Evolutionary conservation across 2,888 invertebrate species (phyloP).

Genomic region (Drosophila dives): DNA sequence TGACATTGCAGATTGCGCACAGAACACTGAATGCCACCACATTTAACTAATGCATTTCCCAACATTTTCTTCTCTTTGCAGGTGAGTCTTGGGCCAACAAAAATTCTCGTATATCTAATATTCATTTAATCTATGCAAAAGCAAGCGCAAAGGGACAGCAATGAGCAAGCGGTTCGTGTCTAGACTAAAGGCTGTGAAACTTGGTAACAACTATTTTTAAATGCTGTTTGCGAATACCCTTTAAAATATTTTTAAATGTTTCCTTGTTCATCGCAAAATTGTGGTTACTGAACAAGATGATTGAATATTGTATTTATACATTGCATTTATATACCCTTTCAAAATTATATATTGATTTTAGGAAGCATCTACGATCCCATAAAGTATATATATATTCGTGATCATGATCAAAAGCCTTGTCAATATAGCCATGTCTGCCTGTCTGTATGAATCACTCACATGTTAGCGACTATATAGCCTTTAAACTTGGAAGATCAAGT

Average conservation of each 20-base stretch:
- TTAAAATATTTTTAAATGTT: neutral
- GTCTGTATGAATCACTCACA: no score
- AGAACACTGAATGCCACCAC: neutral
- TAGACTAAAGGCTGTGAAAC: conserved; percentile 11
- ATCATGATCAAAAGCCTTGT: no score
- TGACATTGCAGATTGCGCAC: conserved; percentile 1
- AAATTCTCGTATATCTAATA: neutral
- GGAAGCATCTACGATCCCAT: no score
- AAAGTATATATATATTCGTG: no score
- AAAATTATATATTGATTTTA: no score
- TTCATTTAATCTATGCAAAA: neutral
- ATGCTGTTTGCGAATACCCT: neutral
- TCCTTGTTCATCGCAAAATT: neutral
- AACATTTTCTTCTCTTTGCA: conserved; percentile 43
- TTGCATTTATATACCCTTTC: neutral
- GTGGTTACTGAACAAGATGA: neutral
- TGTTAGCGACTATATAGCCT: no score
- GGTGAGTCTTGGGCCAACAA: conserved; percentile 41
- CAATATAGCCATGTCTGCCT: no score
- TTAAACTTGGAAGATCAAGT: no score
- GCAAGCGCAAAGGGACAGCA: conserved; percentile 21
- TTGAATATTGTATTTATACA: neutral
- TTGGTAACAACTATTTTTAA: neutral
- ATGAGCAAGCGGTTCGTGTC: conserved; percentile 48
- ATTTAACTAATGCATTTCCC: conserved; percentile 35